Evolutionary conservation across 2,888 invertebrate genomes (phyloP).

Genomic region (Drosophila austrosaltans): DNA sequence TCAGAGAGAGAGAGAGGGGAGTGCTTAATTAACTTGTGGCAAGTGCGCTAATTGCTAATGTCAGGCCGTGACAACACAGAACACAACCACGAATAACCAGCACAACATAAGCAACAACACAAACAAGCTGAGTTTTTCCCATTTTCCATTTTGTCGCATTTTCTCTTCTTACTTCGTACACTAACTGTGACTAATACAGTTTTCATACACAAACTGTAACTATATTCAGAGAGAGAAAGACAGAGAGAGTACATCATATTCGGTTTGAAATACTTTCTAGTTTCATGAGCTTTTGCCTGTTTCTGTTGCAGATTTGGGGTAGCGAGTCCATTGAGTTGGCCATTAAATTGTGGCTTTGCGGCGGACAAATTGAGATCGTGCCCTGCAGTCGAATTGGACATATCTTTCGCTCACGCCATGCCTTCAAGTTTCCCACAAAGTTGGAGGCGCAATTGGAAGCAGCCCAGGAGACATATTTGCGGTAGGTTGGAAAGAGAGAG

Average conservation of each 20-base stretch:
- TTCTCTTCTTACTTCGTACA: not conserved
- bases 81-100: not conserved
- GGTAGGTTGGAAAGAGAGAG: constrained; percentile 65
- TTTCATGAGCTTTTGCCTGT: constrained; percentile 23
- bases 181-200: not conserved
- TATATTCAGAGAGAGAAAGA: not conserved
- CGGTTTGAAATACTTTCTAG: not conserved
- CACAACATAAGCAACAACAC: not conserved
- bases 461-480: constrained; percentile 79
- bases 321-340: constrained; percentile 83
- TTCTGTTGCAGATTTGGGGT: constrained; percentile 81
- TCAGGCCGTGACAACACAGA: constrained; percentile 33
- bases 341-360: constrained; percentile 84
- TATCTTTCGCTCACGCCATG: constrained; percentile 80
- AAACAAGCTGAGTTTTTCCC: not conserved
- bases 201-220: not conserved
- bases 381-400: constrained; percentile 84
- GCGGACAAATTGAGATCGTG: constrained; percentile 83
- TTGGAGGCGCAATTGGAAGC: constrained; percentile 50
- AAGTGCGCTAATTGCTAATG: constrained; percentile 62
- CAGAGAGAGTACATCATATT: not conserved
- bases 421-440: constrained; percentile 79
- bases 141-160: constrained; percentile 10
- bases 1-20: not conserved
- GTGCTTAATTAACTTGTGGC: constrained; percentile 59